A percentile compares a stretch with the other conserved stretches of the same genome.
phyloP scores from a whole-genome alignment of 2,113 vertebrate species.

The Gymnocephalus cernua region DNA sequence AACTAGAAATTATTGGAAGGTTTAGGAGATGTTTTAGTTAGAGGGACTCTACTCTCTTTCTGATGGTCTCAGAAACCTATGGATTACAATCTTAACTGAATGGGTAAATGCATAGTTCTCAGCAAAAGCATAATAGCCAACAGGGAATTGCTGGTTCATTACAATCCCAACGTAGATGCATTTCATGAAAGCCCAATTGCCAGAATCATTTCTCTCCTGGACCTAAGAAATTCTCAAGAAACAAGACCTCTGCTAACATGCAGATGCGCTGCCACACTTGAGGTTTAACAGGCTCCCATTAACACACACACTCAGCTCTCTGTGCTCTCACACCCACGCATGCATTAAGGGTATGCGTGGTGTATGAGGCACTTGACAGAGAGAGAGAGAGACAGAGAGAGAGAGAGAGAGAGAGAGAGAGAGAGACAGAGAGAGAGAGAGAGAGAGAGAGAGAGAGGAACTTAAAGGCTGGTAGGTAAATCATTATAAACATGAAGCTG shows the following conservation, averaged over 20 bases:
- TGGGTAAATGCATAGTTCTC: background rate
- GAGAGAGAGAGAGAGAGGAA: background rate
- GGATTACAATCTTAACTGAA: background rate
- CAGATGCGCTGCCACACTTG: slow-evolving; percentile 36
- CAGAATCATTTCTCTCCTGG: background rate
- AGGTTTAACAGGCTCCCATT: slow-evolving; percentile 52
- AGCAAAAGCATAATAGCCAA: background rate
- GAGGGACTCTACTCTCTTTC: background rate
- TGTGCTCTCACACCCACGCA: slow-evolving; percentile 33
- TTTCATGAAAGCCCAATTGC: slow-evolving; percentile 1
- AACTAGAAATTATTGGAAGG: background rate
- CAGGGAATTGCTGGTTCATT: slow-evolving; percentile 20
- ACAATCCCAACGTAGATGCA: slow-evolving; percentile 1
- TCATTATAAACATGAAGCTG: slow-evolving; percentile 29
- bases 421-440: no score
- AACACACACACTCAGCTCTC: slow-evolving; percentile 40
- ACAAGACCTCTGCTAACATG: slow-evolving; percentile 15
- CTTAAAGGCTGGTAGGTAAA: slow-evolving; percentile 6
- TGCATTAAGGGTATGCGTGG: slow-evolving; percentile 52
- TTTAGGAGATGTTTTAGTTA: background rate
- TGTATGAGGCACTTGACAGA: slow-evolving; percentile 28
- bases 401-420: background rate
- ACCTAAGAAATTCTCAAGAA: slow-evolving; percentile 6
- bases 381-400: background rate
- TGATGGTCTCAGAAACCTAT: no score